phyloP scores from a whole-genome alignment of 2,797 vertebrate genomes.

The Gymnothorax javanicus region DNA sequence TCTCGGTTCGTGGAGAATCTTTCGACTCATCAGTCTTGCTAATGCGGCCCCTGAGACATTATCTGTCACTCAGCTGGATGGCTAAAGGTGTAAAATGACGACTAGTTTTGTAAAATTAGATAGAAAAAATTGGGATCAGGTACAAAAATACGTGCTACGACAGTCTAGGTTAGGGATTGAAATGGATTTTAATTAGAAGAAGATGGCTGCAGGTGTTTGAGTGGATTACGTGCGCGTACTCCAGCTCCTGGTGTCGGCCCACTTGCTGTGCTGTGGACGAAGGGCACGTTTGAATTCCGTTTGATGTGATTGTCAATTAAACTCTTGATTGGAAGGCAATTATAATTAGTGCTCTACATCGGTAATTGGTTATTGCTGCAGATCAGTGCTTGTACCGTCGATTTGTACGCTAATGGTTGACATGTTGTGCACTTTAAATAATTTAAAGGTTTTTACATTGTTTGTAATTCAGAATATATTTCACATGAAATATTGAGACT shows the following conservation, averaged over 20 bases:
- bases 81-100: not conserved
- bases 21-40: not conserved
- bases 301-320: constrained; percentile 53
- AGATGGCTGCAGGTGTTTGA: not conserved
- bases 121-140: no score
- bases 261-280: not conserved
- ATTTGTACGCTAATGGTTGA: constrained; percentile 48
- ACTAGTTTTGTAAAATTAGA: not conserved
- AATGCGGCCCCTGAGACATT: not conserved
- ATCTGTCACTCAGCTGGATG: not conserved
- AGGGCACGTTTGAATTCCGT: not conserved
- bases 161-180: no score
- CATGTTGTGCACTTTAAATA: constrained; percentile 59
- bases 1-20: not conserved
- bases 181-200: not conserved
- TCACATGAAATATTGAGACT: not conserved
- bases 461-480: not conserved
- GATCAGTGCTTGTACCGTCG: constrained; percentile 16
- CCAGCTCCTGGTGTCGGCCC: not conserved
- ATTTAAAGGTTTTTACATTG: not conserved
- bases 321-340: constrained; percentile 61
- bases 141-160: no score
- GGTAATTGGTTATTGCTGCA: constrained; percentile 45
- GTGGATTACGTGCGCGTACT: not conserved
- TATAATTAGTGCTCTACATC: constrained; percentile 54